Evolutionary conservation across 1,140 invertebrate species (phyloP).

Genomic region (Drusus annulatus): DNA sequence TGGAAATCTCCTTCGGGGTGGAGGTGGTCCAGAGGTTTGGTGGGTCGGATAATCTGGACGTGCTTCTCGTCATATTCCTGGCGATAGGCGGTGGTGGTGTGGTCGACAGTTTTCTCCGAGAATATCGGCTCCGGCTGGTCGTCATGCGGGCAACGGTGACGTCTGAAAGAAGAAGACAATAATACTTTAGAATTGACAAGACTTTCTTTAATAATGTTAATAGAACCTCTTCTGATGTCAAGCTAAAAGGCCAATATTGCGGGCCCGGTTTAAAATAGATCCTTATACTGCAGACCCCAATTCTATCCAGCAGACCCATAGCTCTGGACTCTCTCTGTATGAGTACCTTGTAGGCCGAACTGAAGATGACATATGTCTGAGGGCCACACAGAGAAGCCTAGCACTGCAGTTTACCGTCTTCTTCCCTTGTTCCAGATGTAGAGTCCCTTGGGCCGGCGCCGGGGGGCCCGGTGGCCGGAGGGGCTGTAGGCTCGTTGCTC

Average conservation of each 20-base stretch:
- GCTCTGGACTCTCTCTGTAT: too few relatives aligned
- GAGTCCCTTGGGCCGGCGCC: neutral
- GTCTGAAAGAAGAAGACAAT: conserved; percentile 66
- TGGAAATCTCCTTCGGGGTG: conserved; percentile 76
- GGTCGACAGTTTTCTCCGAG: conserved; percentile 71
- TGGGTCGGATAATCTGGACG: conserved; percentile 70
- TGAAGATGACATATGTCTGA: too few relatives aligned
- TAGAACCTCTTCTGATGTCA: too few relatives aligned
- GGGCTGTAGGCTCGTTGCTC: conserved; percentile 37
- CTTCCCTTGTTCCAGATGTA: conserved; percentile 50
- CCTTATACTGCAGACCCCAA: too few relatives aligned
- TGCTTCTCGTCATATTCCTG: conserved; percentile 79
- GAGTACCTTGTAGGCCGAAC: too few relatives aligned
- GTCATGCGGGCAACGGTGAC: conserved; percentile 77
- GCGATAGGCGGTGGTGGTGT: conserved; percentile 76
- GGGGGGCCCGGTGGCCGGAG: too few relatives aligned
- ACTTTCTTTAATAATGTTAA: too few relatives aligned
- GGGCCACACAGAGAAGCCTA: too few relatives aligned
- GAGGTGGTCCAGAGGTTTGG: conserved; percentile 73
- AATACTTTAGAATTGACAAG: too few relatives aligned
- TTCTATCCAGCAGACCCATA: too few relatives aligned
- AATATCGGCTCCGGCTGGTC: conserved; percentile 74
- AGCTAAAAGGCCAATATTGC: too few relatives aligned
- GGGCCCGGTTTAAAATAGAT: too few relatives aligned
- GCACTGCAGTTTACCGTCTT: conserved; percentile 49